These are phyloP conservation scores for Zygogramma bicolorata DNA, from an alignment of 2,888 invertebrate genomes.

Conservation along the genomic window DNA sequence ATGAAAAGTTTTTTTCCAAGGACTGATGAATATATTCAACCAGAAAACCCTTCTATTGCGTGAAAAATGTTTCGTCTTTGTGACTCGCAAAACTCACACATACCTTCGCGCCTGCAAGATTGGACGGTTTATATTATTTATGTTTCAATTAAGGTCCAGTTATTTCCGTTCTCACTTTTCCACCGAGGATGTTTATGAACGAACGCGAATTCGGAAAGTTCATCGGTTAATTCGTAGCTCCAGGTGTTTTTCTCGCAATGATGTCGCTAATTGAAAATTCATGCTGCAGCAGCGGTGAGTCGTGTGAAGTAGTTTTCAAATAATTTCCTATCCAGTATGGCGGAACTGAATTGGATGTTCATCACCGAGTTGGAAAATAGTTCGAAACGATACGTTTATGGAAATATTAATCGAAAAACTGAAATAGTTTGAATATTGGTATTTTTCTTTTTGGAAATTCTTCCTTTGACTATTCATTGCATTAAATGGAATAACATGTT, in stretches of 20 bases:
- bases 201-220: neutral
- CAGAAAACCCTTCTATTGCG: too few relatives aligned
- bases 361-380: neutral
- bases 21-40: too few relatives aligned
- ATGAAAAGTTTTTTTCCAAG: too few relatives aligned
- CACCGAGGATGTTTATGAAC: neutral
- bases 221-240: neutral
- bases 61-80: neutral
- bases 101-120: neutral
- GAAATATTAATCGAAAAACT: neutral
- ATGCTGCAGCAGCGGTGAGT: neutral
- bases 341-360: neutral
- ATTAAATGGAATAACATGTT: too few relatives aligned
- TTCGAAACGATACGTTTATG: neutral
- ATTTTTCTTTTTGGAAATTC: too few relatives aligned
- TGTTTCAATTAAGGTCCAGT: neutral
- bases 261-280: constrained; percentile 2
- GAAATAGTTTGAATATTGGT: neutral
- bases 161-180: neutral
- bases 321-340: neutral
- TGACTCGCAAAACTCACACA: neutral
- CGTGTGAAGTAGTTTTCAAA: neutral
- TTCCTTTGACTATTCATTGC: too few relatives aligned
- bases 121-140: neutral
- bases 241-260: neutral